A percentile compares a stretch with the other conserved stretches of the same genome.
phyloP scores from a whole-genome alignment of 2,797 vertebrate species.

The Spinibarbus caldwelli region DNA sequence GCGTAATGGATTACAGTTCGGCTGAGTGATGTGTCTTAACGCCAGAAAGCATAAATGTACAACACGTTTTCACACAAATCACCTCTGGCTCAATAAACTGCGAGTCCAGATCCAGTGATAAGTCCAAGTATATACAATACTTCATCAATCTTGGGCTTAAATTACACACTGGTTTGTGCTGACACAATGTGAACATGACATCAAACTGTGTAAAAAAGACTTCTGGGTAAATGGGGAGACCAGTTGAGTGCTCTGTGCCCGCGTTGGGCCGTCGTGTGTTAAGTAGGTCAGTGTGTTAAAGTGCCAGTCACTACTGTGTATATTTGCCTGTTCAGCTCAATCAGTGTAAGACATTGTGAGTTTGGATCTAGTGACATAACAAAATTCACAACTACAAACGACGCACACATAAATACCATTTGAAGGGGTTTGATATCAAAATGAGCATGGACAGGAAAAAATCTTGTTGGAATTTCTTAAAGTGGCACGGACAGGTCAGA shows the following conservation, averaged over 20 bases:
- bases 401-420: slow-evolving; percentile 4
- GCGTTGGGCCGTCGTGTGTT: slow-evolving; percentile 37
- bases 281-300: slow-evolving; percentile 62
- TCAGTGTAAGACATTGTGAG: slow-evolving; percentile 3
- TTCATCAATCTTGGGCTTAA: slow-evolving; percentile 19
- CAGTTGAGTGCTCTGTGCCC: neutral
- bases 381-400: slow-evolving; percentile 5
- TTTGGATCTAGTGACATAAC: slow-evolving; percentile 26
- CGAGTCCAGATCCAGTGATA: slow-evolving; percentile 2
- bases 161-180: slow-evolving; percentile 13
- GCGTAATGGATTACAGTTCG: slow-evolving; percentile 12
- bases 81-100: slow-evolving; percentile 13
- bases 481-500: slow-evolving; percentile 57
- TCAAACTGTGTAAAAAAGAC: slow-evolving; percentile 17
- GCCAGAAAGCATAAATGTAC: slow-evolving; percentile 15
- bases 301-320: slow-evolving; percentile 31
- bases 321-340: slow-evolving; percentile 42
- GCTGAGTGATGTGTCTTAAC: slow-evolving; percentile 21
- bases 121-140: neutral
- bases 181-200: slow-evolving; percentile 31
- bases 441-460: slow-evolving; percentile 28
- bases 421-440: slow-evolving; percentile 36
- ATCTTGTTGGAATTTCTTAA: slow-evolving; percentile 44
- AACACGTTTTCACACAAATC: slow-evolving; percentile 20
- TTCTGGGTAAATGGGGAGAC: neutral